These are phyloP conservation scores for Copsychus sechellarum DNA, from an alignment of 2,113 vertebrate genomes.

Conservation along the genomic window DNA sequence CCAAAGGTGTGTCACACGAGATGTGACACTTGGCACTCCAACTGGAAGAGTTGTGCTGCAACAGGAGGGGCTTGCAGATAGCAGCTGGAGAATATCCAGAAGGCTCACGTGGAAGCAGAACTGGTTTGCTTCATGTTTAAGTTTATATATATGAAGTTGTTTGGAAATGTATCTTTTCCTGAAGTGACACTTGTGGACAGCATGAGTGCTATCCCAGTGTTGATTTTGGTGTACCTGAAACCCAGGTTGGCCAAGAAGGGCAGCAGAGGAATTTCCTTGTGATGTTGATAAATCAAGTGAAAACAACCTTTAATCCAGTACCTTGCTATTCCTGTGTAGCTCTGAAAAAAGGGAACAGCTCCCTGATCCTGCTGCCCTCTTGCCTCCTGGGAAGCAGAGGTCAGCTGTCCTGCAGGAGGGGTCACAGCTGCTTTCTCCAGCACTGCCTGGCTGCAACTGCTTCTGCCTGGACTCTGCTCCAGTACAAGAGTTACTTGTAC, in stretches of 20 bases:
- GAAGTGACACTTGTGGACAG: neutral
- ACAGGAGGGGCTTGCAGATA: neutral
- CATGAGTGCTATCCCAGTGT: fast-evolving
- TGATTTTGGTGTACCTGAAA: neutral
- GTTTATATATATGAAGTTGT: neutral
- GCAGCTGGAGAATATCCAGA: neutral
- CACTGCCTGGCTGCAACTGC: neutral
- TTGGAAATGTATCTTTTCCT: neutral
- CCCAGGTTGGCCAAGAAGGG: neutral
- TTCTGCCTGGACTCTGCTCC: neutral
- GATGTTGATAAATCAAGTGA: neutral
- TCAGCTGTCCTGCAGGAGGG: neutral
- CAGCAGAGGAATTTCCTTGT: neutral
- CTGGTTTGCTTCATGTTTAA: neutral
- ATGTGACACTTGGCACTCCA: neutral
- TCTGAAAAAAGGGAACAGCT: neutral
- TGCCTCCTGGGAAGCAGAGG: neutral
- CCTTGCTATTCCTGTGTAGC: neutral
- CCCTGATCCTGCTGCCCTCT: neutral
- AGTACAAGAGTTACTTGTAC: no score
- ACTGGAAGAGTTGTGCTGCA: neutral
- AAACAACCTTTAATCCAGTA: neutral
- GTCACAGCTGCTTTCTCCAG: fast-evolving
- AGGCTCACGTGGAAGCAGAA: neutral
- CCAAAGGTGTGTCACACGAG: neutral